Evolutionary conservation across 1,140 invertebrate genomes (phyloP).

Genomic region (Diachasmimorpha longicaudata): DNA sequence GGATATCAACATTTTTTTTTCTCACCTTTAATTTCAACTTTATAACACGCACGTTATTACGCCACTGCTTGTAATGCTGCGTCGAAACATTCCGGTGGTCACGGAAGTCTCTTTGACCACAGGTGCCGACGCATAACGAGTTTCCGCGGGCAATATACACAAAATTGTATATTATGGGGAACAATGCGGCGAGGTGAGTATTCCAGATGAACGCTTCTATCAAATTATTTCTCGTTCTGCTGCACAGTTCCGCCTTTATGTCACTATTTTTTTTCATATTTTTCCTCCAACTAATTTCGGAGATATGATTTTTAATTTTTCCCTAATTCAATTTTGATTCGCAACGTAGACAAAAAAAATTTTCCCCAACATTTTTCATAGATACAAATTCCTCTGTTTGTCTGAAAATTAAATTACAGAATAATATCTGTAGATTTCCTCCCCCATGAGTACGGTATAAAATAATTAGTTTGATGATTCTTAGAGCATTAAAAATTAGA

Average conservation of each 20-base stretch:
- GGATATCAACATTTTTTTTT: background rate
- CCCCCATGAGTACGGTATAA: too few species aligned
- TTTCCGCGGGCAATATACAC: constrained; percentile 9
- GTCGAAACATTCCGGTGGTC: constrained; percentile 24
- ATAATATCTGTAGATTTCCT: too few species aligned
- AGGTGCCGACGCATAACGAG: constrained; percentile 19
- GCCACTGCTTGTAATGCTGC: constrained; percentile 14
- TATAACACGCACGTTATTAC: constrained; percentile 5
- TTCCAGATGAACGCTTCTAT: background rate
- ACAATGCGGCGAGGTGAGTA: background rate
- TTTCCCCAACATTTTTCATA: too few species aligned
- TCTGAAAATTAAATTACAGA: too few species aligned
- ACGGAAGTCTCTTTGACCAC: constrained; percentile 20
- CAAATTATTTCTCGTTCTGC: background rate
- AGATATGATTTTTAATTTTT: too few species aligned
- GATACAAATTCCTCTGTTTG: too few species aligned
- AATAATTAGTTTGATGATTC: too few species aligned
- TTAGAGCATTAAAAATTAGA: too few species aligned
- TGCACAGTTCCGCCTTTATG: background rate
- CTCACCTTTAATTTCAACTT: background rate
- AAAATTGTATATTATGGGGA: background rate
- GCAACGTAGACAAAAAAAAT: too few species aligned
- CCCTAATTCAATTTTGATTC: too few species aligned
- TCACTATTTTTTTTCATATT: too few species aligned
- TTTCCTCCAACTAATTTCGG: too few species aligned